These are phyloP conservation scores for Pantala flavescens DNA, from an alignment of 1,140 invertebrate species.

Conservation along the genomic window DNA sequence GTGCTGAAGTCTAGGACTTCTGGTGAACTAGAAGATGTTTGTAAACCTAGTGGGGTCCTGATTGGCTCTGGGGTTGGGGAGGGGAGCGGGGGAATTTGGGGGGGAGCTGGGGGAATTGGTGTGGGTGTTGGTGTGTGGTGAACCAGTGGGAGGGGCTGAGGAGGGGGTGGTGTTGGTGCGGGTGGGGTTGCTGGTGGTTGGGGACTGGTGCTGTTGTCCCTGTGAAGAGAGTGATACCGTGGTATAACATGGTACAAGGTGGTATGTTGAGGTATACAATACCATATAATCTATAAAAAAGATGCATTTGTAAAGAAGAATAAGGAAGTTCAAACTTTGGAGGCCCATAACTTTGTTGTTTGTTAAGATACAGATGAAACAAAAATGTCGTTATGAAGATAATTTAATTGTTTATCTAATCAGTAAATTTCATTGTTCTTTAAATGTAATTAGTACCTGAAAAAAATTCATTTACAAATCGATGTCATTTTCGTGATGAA, in stretches of 20 bases:
- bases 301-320: too few species aligned
- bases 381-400: too few species aligned
- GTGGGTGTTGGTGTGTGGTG: conserved; percentile 39
- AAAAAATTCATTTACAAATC: too few species aligned
- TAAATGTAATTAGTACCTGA: too few species aligned
- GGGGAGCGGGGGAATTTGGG: conserved; percentile 25
- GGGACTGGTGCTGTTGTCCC: conserved; percentile 30
- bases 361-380: too few species aligned
- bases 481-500: too few species aligned
- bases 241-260: conserved; percentile 16
- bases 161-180: conserved; percentile 35
- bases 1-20: conserved; percentile 69
- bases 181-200: conserved; percentile 34
- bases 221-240: conserved; percentile 13
- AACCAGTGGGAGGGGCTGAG: conserved; percentile 37
- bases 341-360: too few species aligned
- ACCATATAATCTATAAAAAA: too few species aligned
- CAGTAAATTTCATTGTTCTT: too few species aligned
- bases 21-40: conserved; percentile 32
- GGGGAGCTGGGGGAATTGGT: conserved; percentile 27
- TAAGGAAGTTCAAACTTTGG: too few species aligned
- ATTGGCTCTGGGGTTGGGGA: conserved; percentile 33
- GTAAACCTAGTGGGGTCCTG: conserved; percentile 28
- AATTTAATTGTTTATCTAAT: too few species aligned
- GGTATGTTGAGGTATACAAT: conserved; percentile 15